These are phyloP conservation scores for Aphrocallistes beatrix DNA, from an alignment of 37 sponge, comb jelly and placozoan species.

Conservation along the genomic window DNA sequence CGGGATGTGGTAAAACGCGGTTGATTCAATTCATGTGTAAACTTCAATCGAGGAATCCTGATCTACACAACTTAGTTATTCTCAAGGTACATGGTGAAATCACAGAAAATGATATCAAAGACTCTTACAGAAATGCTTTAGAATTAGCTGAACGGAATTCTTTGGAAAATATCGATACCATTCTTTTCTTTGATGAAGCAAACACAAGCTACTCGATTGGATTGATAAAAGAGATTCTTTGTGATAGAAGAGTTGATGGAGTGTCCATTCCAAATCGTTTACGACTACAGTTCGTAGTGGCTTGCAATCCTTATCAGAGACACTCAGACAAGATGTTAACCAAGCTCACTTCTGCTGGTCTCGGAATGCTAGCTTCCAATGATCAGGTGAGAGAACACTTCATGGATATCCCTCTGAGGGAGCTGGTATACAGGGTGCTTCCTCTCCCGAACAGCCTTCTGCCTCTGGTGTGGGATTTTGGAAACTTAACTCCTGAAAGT, in stretches of 20 bases:
- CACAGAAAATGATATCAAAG: constrained; percentile 41
- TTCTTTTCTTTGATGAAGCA: constrained; percentile 98
- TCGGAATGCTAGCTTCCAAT: constrained; percentile 24
- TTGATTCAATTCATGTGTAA: constrained; percentile 81
- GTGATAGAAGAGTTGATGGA: constrained; percentile 76
- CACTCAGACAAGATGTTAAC: constrained; percentile 73
- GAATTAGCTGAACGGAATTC: constrained; percentile 33
- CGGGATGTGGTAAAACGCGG: constrained; percentile 94
- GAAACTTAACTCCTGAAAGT: constrained; percentile 18
- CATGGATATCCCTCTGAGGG: constrained; percentile 22
- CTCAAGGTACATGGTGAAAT: constrained; percentile 69
- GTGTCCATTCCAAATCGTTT: constrained; percentile 35
- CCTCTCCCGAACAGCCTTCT: constrained; percentile 21
- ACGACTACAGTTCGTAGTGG: constrained; percentile 79
- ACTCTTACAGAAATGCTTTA: constrained; percentile 33
- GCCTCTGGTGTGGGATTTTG: constrained; percentile 30
- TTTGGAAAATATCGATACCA: constrained; percentile 37
- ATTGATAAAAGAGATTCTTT: constrained; percentile 95
- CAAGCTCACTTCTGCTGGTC: constrained; percentile 66
- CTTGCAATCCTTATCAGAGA: constrained; percentile 86
- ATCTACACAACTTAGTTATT: constrained; percentile 5
- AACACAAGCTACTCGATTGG: constrained; percentile 86
- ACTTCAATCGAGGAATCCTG: constrained; percentile 25
- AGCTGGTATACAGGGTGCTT: constrained; percentile 27
- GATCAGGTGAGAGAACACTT: not conserved